Conservation (phyloP, 2,797 vertebrate species). For the Erethizon dorsatum region DNA sequence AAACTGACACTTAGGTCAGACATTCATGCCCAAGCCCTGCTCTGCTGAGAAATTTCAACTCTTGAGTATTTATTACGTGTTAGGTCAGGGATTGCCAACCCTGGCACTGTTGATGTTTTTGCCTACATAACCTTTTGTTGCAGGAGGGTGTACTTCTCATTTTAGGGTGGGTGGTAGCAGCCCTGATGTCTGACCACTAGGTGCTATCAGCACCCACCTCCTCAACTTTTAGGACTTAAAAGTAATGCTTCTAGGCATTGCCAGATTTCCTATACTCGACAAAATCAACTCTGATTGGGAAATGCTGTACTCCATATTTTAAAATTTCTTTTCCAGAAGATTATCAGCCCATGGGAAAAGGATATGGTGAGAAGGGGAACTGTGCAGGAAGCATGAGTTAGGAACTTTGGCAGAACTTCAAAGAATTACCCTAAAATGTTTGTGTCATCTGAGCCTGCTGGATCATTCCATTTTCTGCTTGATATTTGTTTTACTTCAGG, state of each 20-base stretch:
- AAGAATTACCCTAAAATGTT: constrained; percentile 49
- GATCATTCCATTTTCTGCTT: constrained; percentile 57
- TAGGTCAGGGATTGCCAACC: not conserved
- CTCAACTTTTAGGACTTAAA: not conserved
- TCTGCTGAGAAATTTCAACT: not conserved
- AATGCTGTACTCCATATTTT: not conserved
- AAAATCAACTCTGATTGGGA: not conserved
- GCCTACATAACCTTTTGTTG: not conserved
- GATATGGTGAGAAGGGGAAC: constrained; percentile 44
- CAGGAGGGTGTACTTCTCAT: not conserved
- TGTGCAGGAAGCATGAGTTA: constrained; percentile 44
- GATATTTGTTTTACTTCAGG: constrained; percentile 65
- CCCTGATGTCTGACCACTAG: not conserved
- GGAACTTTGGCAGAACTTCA: constrained; percentile 72
- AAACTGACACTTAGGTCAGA: not conserved
- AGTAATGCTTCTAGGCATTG: not conserved
- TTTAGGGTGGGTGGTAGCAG: not conserved
- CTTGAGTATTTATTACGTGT: not conserved
- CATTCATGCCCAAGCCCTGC: not conserved
- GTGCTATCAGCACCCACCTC: not conserved
- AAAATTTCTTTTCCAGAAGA: constrained; percentile 44
- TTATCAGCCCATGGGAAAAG: constrained; percentile 51
- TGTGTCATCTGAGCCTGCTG: constrained; percentile 39
- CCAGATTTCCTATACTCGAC: not conserved
- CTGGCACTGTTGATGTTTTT: not conserved